Conservation (phyloP, 1,140 invertebrate species). For the Trialeurodes vaporariorum region DNA sequence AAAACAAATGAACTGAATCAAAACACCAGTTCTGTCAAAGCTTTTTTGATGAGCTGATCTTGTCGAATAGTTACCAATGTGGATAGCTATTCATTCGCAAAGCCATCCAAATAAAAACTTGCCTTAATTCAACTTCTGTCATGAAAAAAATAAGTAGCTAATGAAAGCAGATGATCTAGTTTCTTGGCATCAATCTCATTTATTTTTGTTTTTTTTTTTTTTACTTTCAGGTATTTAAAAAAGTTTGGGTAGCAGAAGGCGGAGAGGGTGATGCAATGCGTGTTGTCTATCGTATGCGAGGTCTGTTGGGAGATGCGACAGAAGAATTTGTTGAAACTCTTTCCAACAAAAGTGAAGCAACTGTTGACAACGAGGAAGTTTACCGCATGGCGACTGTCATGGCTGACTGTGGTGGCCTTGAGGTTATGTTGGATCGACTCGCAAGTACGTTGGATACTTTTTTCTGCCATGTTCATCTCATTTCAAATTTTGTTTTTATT, state of each 20-base stretch:
- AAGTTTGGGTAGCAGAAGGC: conserved; percentile 37
- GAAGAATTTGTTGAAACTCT: conserved; percentile 96
- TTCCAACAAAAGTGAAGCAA: conserved; percentile 69
- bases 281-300: conserved; percentile 97
- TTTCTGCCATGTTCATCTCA: no score
- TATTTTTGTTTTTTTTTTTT: conserved; percentile 5
- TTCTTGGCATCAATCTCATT: background rate
- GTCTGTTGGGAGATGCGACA: conserved; percentile 91
- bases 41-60: no score
- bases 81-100: no score
- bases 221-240: conserved; percentile 47
- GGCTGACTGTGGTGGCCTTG: conserved; percentile 73
- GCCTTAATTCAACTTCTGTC: no score
- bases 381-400: conserved; percentile 71
- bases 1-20: no score
- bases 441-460: conserved; percentile 17
- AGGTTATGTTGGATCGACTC: conserved; percentile 42
- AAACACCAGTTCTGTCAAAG: no score
- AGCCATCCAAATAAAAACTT: no score
- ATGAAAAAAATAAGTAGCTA: no score
- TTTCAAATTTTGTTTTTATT: no score
- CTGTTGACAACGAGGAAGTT: conserved; percentile 87
- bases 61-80: no score
- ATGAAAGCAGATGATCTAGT: background rate
- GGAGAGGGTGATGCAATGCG: conserved; percentile 63